Base-by-base conservation (phyloP, 2,888 invertebrate genomes). In the Rapana venosa region DNA sequence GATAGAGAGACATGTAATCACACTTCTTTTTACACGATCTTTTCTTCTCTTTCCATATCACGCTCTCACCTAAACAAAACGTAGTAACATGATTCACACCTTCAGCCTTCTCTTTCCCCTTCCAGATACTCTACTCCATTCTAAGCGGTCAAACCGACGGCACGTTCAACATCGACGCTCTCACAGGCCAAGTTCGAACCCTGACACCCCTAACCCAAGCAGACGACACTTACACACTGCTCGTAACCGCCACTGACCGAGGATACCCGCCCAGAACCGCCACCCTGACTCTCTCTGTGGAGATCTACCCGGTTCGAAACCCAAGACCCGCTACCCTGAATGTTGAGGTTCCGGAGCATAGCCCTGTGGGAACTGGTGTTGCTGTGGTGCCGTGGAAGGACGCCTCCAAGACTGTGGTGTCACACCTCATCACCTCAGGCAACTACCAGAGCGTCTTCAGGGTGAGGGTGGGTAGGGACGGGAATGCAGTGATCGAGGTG, bases 371-470 rank as follows among this genome's bases (percentile, higher is more conserved):
- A 17, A 91, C 91, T n/a, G 83, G 87, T 5, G 74, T 58, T 0
- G 87, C 88, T 47, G 79, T 47, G 4, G 58, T 91, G 5, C 77
- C 81, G 15, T 32, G 35, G 30, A 20, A 32, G 6, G 26, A 35
- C 1, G 20, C 22, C 35, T 22, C 32, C 20, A 26, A 20, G 15
- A 26, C 74, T n/a, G 35, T 32, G 1, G 22, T 74, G 26, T 47
- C 91, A 11, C 90, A 91, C 26, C 87, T 89, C 0, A 94, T 94
- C 47, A 22, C 90, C 1, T 90, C 89, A 36, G 94, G 93, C 4
- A 93, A 94, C 89, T 91, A 90, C 79, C 90, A 90, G 83, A 90
- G 92, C 56, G 91, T 90, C 47, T 92, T 94, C 22, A 86, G 91
- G 15, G 91, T 93, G 15, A 77, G 83, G 6, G 77, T 90, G 13